These are phyloP conservation scores for Crotalus tigris DNA, from an alignment of 2,113 vertebrate species.

Conservation along the genomic window DNA sequence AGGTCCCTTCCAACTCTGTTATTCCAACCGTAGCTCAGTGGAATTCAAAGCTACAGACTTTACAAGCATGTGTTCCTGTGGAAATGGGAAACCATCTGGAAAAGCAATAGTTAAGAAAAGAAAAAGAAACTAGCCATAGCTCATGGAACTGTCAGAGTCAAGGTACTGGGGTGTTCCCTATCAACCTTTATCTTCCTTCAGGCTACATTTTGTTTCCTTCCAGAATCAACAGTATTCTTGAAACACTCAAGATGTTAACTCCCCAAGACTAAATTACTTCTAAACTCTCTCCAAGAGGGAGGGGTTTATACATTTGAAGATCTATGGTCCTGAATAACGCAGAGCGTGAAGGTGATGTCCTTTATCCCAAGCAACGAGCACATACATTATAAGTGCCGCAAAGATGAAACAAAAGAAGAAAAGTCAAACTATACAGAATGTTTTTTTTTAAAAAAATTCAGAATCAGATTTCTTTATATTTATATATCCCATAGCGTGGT, in stretches of 20 bases:
- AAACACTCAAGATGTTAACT: slow-evolving; percentile 36
- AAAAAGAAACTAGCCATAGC: slow-evolving; percentile 10
- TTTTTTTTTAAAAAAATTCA: not conserved
- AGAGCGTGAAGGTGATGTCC: not conserved
- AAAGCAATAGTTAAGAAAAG: slow-evolving; percentile 56
- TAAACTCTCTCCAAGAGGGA: slow-evolving; percentile 33
- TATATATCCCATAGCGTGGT: not conserved
- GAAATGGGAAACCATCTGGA: slow-evolving; percentile 52
- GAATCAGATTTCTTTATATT: not conserved
- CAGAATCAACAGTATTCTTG: slow-evolving; percentile 48
- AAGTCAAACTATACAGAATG: not conserved
- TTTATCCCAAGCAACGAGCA: slow-evolving; percentile 22
- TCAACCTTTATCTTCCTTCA: not conserved
- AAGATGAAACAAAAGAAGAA: not conserved
- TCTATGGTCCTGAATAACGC: not conserved
- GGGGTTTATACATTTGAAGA: not conserved
- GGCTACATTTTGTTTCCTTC: slow-evolving; percentile 27
- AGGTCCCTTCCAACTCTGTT: not conserved
- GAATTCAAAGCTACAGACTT: not conserved
- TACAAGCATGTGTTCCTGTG: slow-evolving; percentile 3
- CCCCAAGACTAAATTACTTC: slow-evolving; percentile 29
- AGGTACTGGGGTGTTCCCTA: slow-evolving; percentile 25
- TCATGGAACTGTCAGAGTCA: slow-evolving; percentile 38
- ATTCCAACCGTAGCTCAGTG: not conserved
- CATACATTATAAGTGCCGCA: not conserved